phyloP scores from a whole-genome alignment of 2,113 vertebrate genomes.

The Psittacula cyanocephala region DNA sequence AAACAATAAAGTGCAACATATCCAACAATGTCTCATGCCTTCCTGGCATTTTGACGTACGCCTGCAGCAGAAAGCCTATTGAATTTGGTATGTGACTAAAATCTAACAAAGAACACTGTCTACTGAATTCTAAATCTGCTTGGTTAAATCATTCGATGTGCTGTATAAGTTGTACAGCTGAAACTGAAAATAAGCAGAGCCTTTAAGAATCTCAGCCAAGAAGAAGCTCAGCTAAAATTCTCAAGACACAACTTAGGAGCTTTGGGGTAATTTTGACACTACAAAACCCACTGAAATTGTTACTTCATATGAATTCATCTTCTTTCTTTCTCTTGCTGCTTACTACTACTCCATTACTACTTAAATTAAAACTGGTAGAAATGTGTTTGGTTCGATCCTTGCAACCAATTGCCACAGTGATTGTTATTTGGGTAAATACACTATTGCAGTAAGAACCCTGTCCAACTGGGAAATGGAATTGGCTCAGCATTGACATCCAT shows the following conservation, averaged over 20 bases:
- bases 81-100: constrained; percentile 74
- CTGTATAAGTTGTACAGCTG: constrained; percentile 62
- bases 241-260: neutral
- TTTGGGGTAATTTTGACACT: neutral
- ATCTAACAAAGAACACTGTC: constrained; percentile 73
- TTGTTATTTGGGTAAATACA: neutral
- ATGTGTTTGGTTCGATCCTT: neutral
- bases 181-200: constrained; percentile 62
- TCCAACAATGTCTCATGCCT: constrained; percentile 69
- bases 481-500: neutral
- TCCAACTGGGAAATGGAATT: neutral
- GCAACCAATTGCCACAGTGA: neutral
- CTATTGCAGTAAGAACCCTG: neutral
- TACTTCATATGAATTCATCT: neutral
- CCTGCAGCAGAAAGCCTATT: constrained; percentile 73
- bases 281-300: neutral
- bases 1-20: constrained; percentile 72
- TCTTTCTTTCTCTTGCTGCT: neutral
- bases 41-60: constrained; percentile 71
- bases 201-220: neutral
- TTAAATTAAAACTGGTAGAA: neutral
- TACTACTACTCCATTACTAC: neutral
- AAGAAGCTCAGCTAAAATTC: constrained; percentile 45
- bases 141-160: constrained; percentile 63
- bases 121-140: constrained; percentile 70